Evolutionary conservation across 2,888 invertebrate species (phyloP).

Genomic region (Sarcophaga caerulescens): DNA sequence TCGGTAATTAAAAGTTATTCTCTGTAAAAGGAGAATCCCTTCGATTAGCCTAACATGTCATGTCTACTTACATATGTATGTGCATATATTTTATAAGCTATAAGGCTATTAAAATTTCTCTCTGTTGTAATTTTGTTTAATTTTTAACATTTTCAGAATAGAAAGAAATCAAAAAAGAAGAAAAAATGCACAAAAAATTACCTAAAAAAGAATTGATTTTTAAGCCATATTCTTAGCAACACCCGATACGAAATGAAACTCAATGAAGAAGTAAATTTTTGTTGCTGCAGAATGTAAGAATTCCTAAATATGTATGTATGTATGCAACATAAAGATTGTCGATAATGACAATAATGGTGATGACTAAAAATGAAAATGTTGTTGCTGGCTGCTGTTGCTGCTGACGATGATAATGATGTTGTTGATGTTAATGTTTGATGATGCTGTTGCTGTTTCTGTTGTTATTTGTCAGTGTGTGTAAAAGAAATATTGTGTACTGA

Average conservation of each 20-base stretch:
- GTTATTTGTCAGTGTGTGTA: constrained; percentile 23
- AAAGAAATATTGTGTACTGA: constrained; percentile 80
- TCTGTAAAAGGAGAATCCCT: too few species aligned
- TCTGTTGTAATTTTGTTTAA: too few species aligned
- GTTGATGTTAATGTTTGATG: not conserved
- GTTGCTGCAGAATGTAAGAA: not conserved
- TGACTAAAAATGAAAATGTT: constrained; percentile 3
- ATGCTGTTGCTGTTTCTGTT: constrained; percentile 7
- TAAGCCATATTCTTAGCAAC: not conserved
- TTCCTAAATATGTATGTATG: not conserved
- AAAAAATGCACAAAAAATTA: not conserved
- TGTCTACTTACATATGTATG: too few species aligned
- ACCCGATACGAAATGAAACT: not conserved
- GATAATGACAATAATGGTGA: constrained; percentile 30
- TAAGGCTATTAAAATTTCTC: too few species aligned
- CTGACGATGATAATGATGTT: constrained; percentile 14
- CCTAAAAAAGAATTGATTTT: not conserved
- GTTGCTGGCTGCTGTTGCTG: not conserved
- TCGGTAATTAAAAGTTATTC: too few species aligned
- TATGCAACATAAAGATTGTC: constrained; percentile 27
- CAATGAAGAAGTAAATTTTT: constrained; percentile 41
- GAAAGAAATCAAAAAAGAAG: too few species aligned
- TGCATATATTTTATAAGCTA: too few species aligned
- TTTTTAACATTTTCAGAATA: too few species aligned
- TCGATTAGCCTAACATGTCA: too few species aligned